These are phyloP conservation scores for Eupithecia subfuscata DNA, from an alignment of 2,888 invertebrate genomes.

Conservation along the genomic window DNA sequence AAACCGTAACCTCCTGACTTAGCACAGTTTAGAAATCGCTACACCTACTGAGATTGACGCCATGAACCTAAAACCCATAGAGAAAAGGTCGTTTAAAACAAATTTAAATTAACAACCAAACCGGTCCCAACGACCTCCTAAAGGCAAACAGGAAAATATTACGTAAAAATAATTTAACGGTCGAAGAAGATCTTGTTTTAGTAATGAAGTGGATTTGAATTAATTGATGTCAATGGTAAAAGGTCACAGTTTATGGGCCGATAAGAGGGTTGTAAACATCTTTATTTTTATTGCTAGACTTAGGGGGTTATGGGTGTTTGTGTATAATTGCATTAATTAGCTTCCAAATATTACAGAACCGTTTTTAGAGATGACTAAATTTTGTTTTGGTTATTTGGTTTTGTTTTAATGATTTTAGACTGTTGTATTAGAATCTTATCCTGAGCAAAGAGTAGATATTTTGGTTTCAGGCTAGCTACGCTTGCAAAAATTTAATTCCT, in stretches of 20 bases:
- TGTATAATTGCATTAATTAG: neutral
- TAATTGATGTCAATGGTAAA: conserved; percentile 33
- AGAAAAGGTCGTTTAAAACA: neutral
- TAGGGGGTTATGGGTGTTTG: neutral
- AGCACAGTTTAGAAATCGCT: neutral
- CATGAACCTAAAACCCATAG: neutral
- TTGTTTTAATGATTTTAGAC: no score
- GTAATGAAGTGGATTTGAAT: conserved; percentile 32
- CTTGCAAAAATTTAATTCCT: no score
- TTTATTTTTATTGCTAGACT: conserved; percentile 12
- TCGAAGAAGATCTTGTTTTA: conserved; percentile 25
- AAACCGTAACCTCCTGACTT: no score
- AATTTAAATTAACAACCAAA: neutral
- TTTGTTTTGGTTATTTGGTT: no score
- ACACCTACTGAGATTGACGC: neutral
- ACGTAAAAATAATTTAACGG: conserved; percentile 30
- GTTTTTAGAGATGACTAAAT: no score
- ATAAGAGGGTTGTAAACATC: conserved; percentile 23
- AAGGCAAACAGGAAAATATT: conserved; percentile 21
- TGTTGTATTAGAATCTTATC: no score
- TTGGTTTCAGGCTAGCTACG: no score
- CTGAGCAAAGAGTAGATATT: no score
- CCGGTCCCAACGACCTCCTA: conserved; percentile 22
- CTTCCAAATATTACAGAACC: neutral
- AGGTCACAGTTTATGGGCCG: conserved; percentile 21